Evolutionary conservation across 30 jellyfish, hydroid and myxozoan genomes (phyloP).

Genomic region (Aurelia sp.): DNA sequence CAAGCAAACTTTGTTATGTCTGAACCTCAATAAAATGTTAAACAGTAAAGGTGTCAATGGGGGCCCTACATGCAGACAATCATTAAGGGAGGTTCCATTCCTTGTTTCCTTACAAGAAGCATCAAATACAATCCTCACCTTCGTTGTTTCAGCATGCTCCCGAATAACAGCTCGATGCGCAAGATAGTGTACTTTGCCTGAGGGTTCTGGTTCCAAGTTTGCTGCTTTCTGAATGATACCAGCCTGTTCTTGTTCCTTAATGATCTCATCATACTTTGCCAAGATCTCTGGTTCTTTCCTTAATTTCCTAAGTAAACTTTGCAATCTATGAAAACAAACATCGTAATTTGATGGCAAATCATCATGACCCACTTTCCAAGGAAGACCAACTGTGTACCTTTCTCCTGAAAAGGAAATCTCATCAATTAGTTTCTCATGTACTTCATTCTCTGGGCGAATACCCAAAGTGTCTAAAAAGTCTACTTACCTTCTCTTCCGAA

Average conservation of each 20-base stretch:
- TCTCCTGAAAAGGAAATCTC: background rate
- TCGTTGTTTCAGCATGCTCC: constrained; percentile 39
- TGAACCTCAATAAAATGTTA: constrained; percentile 31
- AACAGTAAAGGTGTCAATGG: constrained; percentile 36
- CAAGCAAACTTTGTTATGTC: constrained; percentile 21
- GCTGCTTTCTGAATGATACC: constrained; percentile 6
- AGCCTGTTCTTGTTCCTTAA: background rate
- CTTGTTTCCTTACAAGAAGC: constrained; percentile 8
- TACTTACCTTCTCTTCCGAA: too few species aligned
- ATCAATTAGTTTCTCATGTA: background rate
- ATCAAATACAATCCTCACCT: constrained; percentile 29
- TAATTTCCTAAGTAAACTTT: background rate
- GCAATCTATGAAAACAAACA: background rate
- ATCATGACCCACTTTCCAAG: constrained; percentile 22
- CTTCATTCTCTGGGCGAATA: background rate
- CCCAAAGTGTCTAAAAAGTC: background rate
- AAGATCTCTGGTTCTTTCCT: background rate
- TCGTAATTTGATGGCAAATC: background rate
- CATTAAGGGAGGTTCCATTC: too few species aligned
- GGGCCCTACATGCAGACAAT: constrained; percentile 2
- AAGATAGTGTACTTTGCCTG: too few species aligned
- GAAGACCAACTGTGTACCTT: constrained; percentile 16
- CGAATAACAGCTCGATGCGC: constrained; percentile 18
- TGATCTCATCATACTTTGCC: background rate
- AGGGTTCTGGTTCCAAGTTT: background rate